Conservation (phyloP, 2,888 invertebrate genomes). For the Alitta virens region DNA sequence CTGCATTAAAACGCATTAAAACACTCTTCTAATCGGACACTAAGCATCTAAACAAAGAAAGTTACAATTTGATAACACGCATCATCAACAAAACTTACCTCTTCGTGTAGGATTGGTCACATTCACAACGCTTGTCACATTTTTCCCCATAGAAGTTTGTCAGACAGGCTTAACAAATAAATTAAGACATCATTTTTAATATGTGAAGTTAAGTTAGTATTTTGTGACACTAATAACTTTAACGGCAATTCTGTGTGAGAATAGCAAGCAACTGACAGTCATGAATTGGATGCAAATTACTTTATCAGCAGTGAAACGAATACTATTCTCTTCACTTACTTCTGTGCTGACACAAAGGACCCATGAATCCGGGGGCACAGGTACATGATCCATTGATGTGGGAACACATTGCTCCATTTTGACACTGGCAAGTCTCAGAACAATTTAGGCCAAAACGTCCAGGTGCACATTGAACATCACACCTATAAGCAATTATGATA, state of each 20-base stretch:
- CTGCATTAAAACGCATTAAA: too few relatives aligned
- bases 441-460: slow-evolving; percentile 30
- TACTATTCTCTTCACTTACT: too few relatives aligned
- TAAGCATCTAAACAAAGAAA: too few relatives aligned
- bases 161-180: slow-evolving; percentile 22
- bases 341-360: not conserved
- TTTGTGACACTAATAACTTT: not conserved
- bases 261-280: not conserved
- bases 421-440: slow-evolving; percentile 27
- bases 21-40: too few relatives aligned
- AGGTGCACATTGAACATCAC: slow-evolving; percentile 21
- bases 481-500: not conserved
- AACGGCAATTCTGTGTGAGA: not conserved
- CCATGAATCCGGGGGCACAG: slow-evolving; percentile 30
- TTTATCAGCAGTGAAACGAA: too few relatives aligned
- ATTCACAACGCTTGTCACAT: slow-evolving; percentile 35
- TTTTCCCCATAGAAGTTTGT: slow-evolving; percentile 35
- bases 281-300: too few relatives aligned
- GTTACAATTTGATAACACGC: too few relatives aligned
- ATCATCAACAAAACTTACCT: slow-evolving; percentile 7
- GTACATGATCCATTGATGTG: slow-evolving; percentile 27
- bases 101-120: slow-evolving; percentile 32
- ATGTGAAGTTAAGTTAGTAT: too few relatives aligned
- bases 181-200: too few relatives aligned
- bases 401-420: slow-evolving; percentile 29